Evolutionary conservation across 2,888 invertebrate species (phyloP).

Genomic region (Ormyrus labotus): DNA sequence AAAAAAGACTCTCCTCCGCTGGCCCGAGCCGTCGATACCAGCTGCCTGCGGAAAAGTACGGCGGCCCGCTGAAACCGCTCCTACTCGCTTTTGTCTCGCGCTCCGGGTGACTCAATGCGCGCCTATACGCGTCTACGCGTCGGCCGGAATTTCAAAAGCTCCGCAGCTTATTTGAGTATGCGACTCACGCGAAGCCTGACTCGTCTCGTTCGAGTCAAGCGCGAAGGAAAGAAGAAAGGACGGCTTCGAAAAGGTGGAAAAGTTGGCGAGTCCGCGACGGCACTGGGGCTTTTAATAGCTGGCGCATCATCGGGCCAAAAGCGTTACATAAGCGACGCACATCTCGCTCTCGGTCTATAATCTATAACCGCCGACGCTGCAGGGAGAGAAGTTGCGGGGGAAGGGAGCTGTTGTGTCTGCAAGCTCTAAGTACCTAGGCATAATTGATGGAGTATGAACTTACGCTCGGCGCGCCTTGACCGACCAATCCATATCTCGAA

Average conservation of each 20-base stretch:
- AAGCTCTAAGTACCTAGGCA: conserved; percentile 40
- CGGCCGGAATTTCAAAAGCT: conserved; percentile 16
- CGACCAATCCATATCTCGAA: conserved; percentile 75
- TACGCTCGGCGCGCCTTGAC: conserved; percentile 75
- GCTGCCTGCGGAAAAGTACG: conserved; percentile 41
- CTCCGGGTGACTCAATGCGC: not conserved
- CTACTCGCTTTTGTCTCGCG: no score
- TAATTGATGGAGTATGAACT: conserved; percentile 62
- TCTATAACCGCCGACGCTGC: not conserved
- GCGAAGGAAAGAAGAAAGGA: no score
- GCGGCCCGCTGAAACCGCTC: no score
- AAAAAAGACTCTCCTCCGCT: no score
- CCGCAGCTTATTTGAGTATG: not conserved
- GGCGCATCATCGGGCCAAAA: conserved; percentile 6
- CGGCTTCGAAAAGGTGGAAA: not conserved
- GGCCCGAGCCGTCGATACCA: no score
- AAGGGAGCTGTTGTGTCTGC: not conserved
- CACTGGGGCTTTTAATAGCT: conserved; percentile 45
- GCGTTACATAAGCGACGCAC: conserved; percentile 9
- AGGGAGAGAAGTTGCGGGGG: not conserved
- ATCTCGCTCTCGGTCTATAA: not conserved
- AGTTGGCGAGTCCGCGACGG: not conserved
- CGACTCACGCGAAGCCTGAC: not conserved
- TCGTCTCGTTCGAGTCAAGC: no score
- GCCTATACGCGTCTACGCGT: not conserved